phyloP scores from a whole-genome alignment of 1,140 invertebrate species.

The Megalonaias nervosa region DNA sequence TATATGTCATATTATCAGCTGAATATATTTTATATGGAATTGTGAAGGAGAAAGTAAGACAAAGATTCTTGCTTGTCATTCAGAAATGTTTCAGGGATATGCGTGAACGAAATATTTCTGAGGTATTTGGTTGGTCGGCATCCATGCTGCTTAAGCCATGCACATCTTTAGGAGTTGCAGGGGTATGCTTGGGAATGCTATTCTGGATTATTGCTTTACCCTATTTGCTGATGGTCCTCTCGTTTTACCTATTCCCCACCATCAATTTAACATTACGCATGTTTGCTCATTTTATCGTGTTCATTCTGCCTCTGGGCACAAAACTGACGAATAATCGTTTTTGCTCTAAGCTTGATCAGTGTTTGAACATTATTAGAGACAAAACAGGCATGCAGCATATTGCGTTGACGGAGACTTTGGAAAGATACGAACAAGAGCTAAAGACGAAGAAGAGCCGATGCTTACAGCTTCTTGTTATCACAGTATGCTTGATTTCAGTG shows the following conservation, averaged over 20 bases:
- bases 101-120: conserved; percentile 14
- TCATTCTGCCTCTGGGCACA: conserved; percentile 4
- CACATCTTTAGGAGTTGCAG: conserved; percentile 17
- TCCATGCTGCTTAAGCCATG: conserved; percentile 9
- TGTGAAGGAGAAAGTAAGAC: conserved; percentile 2
- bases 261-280: background rate
- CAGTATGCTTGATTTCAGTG: conserved; percentile 37
- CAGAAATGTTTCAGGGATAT: conserved; percentile 26
- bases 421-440: conserved; percentile 2
- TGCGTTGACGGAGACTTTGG: background rate
- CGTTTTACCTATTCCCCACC: background rate
- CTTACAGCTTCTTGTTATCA: conserved; percentile 23
- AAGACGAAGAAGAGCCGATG: background rate
- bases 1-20: conserved; percentile 6
- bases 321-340: background rate
- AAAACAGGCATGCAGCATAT: conserved; percentile 2
- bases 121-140: conserved; percentile 16
- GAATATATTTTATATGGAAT: conserved; percentile 14
- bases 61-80: conserved; percentile 19
- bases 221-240: conserved; percentile 11
- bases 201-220: conserved; percentile 16
- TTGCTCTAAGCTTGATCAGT: background rate
- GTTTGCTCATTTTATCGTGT: conserved; percentile 20
- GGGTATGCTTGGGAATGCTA: conserved; percentile 20
- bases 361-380: background rate